Base-by-base conservation (phyloP, 2,113 vertebrate species). In the Nycticryphes semicollaris region DNA sequence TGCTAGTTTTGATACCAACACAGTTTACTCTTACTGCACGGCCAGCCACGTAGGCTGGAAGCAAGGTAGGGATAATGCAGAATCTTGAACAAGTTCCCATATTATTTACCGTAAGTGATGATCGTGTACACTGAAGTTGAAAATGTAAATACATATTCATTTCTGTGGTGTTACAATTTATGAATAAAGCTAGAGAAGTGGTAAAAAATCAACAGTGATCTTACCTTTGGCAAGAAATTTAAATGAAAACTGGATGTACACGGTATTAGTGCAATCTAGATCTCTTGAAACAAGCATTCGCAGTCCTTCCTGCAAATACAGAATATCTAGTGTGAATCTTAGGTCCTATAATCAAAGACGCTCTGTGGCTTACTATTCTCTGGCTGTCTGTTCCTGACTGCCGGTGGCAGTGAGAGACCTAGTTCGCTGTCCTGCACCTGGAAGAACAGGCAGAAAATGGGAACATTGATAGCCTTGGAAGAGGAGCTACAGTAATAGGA, bases 161-260 rank as follows among this genome's bases (percentile, higher is more conserved):
- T 66, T 69, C 57, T 84, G 24, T 60, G 51, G 37, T 68, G 21
- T 13, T 83, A 24, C 13, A 43, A 20, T 25, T 14, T 41, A 63
- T 6, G 9, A 86, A 48, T 19, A 69, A 64, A 78, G 39, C 31
- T 66, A 20, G 31, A 57, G n/a, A 91, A 89, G 13, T 18, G 30
- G 70, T 5, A 54, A 39, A 22, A 93, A 94, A 63, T 81, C 28
- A 94, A 66, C 1, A 19, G 12, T 67, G 33, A 64, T 66, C 97
- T 97, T 97, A 99, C 99, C 99, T 98, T 99, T 99, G 43, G 99
- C 98, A 97, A 99, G 99, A 97, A 99, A 99, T 96, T 99, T 99
- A 88, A 99, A 99, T 74, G 99, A 99, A 97, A 99, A 99, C 95
- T 99, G 99, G 93, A 99, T 99, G 96, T 99, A 99, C 83, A 99